Base-by-base conservation (phyloP, 2,888 invertebrate species). In the Coelogynopora nodosa region DNA sequence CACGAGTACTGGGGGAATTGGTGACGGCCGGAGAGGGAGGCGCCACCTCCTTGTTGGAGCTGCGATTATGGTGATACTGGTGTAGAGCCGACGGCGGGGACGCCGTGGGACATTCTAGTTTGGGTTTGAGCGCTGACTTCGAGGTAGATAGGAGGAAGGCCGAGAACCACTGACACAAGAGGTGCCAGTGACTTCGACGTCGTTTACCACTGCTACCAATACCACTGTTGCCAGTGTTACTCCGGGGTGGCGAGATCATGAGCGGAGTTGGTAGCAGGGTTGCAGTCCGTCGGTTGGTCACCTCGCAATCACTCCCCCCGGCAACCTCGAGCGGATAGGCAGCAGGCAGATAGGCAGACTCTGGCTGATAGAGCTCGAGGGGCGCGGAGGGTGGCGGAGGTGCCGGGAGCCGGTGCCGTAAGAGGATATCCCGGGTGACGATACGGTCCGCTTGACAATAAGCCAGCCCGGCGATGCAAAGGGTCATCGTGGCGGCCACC, bases 401-500 rank as follows among this genome's bases (percentile, higher is more conserved):
- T 5, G 13, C 23, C 2, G 29, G 80, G n/a, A 29, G 2, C 26
- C 23, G 29, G n/a, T 80, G 80, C 5, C 90, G 89, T 85, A 89
- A 88, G 84, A 91, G 89, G 82, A 91, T 90, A 87, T 91, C 91
- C 0, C 90, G 90, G 67, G 90, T 93, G 87, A 95, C 92, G 84
- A 95, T 94, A 83, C 94, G 93, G 89, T 95, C 94, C 0, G 95
- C 94, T 89, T 95, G 95, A 74, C 95, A 93, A 88, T 94, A 93
- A 0, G 95, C 94, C 67, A 94, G 94, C 31, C 94, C 93, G 87
- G 95, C 90, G 30, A 95, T 94, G 89, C 94, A 93, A 89, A 94
- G 90, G 88, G 95, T 93, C 89, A 94, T 92, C 88, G 94, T 93
- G 85, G 93, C 92, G 90, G 91, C 90, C 74, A 90, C 88, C 84